Conservation (phyloP, 2,888 invertebrate species). For the Nomada fabriciana region DNA sequence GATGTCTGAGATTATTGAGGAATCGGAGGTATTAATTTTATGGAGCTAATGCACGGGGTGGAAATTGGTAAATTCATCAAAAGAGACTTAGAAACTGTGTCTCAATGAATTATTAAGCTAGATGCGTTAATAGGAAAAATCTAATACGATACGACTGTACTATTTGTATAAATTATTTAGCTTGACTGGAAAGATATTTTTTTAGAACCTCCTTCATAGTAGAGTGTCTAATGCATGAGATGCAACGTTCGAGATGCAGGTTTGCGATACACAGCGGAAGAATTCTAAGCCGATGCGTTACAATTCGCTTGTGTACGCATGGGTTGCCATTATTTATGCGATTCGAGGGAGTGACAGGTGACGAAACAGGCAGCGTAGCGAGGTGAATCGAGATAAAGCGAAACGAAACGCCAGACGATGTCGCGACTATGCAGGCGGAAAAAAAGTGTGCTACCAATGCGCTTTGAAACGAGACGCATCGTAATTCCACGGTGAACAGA, state of each 20-base stretch:
- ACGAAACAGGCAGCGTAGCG: constrained; percentile 23
- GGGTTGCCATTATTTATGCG: constrained; percentile 16
- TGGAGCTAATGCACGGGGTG: no score
- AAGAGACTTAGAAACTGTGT: no score
- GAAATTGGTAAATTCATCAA: no score
- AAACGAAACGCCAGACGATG: constrained; percentile 35
- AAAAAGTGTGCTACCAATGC: constrained; percentile 46
- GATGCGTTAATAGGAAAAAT: not conserved
- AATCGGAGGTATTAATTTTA: no score
- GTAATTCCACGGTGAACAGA: constrained; percentile 24
- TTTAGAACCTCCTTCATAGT: not conserved
- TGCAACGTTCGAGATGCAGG: not conserved
- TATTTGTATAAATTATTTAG: no score
- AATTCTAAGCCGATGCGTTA: not conserved
- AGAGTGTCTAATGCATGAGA: not conserved
- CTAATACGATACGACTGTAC: not conserved
- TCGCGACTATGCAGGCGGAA: constrained; percentile 64
- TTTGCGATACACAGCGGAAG: not conserved
- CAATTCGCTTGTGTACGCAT: not conserved
- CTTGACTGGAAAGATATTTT: not conserved
- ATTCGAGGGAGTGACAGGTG: constrained; percentile 26
- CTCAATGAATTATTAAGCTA: not conserved
- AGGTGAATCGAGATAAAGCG: constrained; percentile 28
- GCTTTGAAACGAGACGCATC: constrained; percentile 31
- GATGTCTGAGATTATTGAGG: no score